Evolutionary conservation across 1,140 invertebrate genomes (phyloP).

Genomic region (Drosophila navojoa): DNA sequence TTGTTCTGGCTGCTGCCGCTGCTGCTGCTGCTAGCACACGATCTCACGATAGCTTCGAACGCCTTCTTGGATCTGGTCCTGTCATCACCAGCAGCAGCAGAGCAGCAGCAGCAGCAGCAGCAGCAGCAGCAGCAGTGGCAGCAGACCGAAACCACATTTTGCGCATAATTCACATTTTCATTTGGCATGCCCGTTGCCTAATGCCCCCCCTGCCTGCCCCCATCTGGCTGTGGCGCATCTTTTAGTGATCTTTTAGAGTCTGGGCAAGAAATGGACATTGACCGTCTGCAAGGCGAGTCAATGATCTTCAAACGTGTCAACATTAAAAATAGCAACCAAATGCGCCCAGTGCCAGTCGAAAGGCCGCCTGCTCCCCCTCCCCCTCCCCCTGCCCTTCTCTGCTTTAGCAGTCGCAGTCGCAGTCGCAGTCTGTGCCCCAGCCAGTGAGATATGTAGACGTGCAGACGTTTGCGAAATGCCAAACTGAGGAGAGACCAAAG

Average conservation of each 20-base stretch:
- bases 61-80: constrained; percentile 24
- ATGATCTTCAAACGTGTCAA: constrained; percentile 81
- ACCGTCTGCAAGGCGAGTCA: constrained; percentile 74
- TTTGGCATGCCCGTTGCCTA: constrained; percentile 22
- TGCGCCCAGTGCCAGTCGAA: constrained; percentile 26
- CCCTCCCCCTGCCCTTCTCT: background rate
- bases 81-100: constrained; percentile 34
- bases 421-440: constrained; percentile 42
- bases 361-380: background rate
- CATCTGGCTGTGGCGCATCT: background rate
- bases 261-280: constrained; percentile 69
- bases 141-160: constrained; percentile 51
- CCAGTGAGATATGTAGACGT: constrained; percentile 69
- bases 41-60: constrained; percentile 48
- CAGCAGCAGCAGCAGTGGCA: constrained; percentile 10
- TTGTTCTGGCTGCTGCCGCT: constrained; percentile 43
- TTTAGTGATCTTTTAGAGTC: constrained; percentile 24
- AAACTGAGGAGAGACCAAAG: constrained; percentile 67
- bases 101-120: constrained; percentile 15
- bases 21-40: constrained; percentile 43
- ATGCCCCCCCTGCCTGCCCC: background rate
- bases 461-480: constrained; percentile 78
- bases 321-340: constrained; percentile 79
- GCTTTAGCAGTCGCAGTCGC: constrained; percentile 17
- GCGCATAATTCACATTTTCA: constrained; percentile 70